Evolutionary conservation across 2,113 vertebrate genomes (phyloP), one percentile per base, ranked within the genome.

Genomic region (Gymnorhina tibicen): DNA sequence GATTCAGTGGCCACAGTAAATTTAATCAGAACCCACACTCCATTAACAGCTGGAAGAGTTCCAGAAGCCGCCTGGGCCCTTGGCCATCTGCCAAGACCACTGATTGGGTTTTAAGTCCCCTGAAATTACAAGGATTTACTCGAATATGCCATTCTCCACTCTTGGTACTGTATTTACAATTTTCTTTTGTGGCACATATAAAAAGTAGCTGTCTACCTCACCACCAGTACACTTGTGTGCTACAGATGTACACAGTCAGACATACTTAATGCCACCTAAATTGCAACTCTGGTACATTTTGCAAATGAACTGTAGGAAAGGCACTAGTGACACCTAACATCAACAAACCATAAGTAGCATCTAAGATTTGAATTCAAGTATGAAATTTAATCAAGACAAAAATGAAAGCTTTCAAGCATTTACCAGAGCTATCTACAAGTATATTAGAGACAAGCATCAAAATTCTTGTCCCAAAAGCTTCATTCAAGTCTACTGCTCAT

Each of bases 21-120:
- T 95, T 94, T 87, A 93, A 97, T 93, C 94, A 93, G 85, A 95
- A 91, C 52, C 70, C 67, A 79, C 90, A 74, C 44, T 95, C 96
- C 92, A 96, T 96, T 96, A 97, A 77, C 63, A 73, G 74, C 72
- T 97, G 96, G 93, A 96, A 91, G 42, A 77, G 41, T 67, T 96
- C 94, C 96, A 96, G 85, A 30, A 91, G 67, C 96, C 0, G 20
- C 42, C 85, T 91, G 70, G 62, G 82, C 64, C 50, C 58, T 83
- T 93, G 90, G 96, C 85, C 59, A 90, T 24, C 82, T 83, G 93
- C 94, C 95, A 96, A 83, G 78, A 72, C 67, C 44, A 32, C 85
- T 70, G 62, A 94, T 87, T 91, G 50, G 49, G 23, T 90, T 96
- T 96, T 89, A 96, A 96, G 90, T 75, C 78, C 79, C 82, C 50